Base-by-base conservation (phyloP, 2,888 invertebrate genomes). In the Drosophila paramelanica region DNA sequence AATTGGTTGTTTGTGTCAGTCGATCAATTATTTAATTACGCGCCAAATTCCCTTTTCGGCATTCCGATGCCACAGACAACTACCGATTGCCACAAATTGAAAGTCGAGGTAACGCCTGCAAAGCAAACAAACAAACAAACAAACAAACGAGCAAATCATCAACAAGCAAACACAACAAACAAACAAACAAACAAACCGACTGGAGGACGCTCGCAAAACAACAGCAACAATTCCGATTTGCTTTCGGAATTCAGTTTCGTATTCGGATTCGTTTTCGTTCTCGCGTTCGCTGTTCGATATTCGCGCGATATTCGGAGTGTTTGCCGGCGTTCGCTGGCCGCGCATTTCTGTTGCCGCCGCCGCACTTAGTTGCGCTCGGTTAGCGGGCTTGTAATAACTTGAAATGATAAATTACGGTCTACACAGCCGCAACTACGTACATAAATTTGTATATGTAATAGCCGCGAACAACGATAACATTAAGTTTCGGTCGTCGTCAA, bases 1-100 rank as follows among this genome's bases (percentile, higher is more conserved):
- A 46, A 61, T 51, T 52, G 38, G 3, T 57, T 43, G 46, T 43
- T 20, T 62, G 81, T 81, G 84, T 84, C 84, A 68, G 58, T 67
- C 49, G 70, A 69, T 83, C 83, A 83, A 87, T 83, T 87, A 83
- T 87, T 87, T 75, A 84, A 83, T 83, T 83, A 83, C 67, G 65
- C 73, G 64, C 67, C 68, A 77, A 80, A 83, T 81, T 70, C 67
- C 55, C 62, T 61, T 66, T 70, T 71, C 79, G 71, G 79, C 42
- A 66, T 56, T 42, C 56, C 52, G 25, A 50, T 13, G 42, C 42
- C 36, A 25, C 49, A 23, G 17, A 36, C 23, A 45, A 47, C 51
- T 25, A 73, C 60, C 74, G 66, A 76, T 71, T 57, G 77, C 10
- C 61, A 20, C 66, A 72, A 77, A 77, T 77, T 77, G 77, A 78